Percentiles rank a stretch among this genome's conserved stretches.
These are phyloP conservation scores for Drosophila meridiana DNA, from an alignment of 2,888 invertebrate species.

Conservation along the genomic window DNA sequence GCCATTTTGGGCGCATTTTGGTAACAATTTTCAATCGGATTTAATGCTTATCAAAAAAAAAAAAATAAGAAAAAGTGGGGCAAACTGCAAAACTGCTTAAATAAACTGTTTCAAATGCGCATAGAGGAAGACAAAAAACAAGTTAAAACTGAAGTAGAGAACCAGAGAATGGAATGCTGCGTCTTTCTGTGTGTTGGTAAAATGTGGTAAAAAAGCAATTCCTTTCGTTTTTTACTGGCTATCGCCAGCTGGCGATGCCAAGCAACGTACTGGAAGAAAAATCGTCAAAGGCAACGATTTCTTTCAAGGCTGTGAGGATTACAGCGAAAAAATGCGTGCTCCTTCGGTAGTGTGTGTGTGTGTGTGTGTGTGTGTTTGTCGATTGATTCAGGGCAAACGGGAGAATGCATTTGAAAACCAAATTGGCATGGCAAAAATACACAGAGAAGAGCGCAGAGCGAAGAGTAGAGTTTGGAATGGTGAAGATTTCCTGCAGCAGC, in stretches of 20 bases:
- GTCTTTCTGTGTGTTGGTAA: neutral
- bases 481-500: slow-evolving; percentile 34
- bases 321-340: slow-evolving; percentile 31
- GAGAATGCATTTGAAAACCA: slow-evolving; percentile 64
- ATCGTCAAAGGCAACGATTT: slow-evolving; percentile 26
- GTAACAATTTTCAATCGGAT: slow-evolving; percentile 44
- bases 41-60: slow-evolving; percentile 36
- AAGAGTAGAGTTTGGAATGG: slow-evolving; percentile 1
- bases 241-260: slow-evolving; percentile 26
- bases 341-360: neutral
- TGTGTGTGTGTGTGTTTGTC: neutral
- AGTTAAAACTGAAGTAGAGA: neutral
- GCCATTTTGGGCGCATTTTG: slow-evolving; percentile 38
- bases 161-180: neutral
- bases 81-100: slow-evolving; percentile 40
- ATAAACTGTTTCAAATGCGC: slow-evolving; percentile 43
- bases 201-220: slow-evolving; percentile 22
- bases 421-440: slow-evolving; percentile 57
- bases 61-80: slow-evolving; percentile 13
- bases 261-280: slow-evolving; percentile 11
- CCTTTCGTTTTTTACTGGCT: slow-evolving; percentile 32
- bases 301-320: slow-evolving; percentile 28
- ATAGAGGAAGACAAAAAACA: slow-evolving; percentile 18
- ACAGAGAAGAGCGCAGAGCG: neutral
- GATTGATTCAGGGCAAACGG: slow-evolving; percentile 15